A percentile compares a stretch with the other conserved stretches of the same genome.
phyloP scores from a whole-genome alignment of 1,140 invertebrate genomes.

The Conus betulinus region DNA sequence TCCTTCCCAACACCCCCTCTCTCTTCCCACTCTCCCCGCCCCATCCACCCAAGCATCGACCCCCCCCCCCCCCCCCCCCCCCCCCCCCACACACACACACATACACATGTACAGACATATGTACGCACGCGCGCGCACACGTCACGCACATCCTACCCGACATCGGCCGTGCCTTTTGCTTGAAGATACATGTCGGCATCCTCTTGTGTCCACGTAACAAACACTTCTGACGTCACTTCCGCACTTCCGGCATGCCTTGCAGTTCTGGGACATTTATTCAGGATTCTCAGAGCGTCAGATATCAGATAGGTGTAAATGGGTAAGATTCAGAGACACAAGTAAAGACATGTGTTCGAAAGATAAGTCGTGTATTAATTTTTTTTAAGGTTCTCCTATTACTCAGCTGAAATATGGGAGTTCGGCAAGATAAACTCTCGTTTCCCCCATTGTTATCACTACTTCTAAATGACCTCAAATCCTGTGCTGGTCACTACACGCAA shows the following conservation, averaged over 20 bases:
- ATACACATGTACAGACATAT: constrained; percentile 1
- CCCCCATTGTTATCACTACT: no score
- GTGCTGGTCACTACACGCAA: no score
- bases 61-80: background rate
- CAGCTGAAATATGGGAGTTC: no score
- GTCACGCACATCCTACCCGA: constrained; percentile 22
- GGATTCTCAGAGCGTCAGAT: no score
- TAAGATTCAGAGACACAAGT: no score
- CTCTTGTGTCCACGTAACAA: constrained; percentile 1
- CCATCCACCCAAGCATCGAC: background rate
- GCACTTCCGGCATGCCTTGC: background rate
- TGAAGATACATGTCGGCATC: constrained; percentile 22
- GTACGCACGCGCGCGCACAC: background rate
- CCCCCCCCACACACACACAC: background rate
- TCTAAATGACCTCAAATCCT: no score
- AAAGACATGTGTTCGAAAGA: no score
- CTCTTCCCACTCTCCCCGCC: background rate
- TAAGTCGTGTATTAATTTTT: no score
- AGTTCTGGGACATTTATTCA: background rate
- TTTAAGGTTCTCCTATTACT: no score
- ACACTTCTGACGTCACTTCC: background rate
- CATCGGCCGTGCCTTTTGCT: background rate
- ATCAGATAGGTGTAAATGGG: no score
- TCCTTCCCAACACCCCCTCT: background rate
- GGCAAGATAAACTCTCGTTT: no score